Evolutionary conservation across 2,888 invertebrate genomes (phyloP), one percentile per base, ranked within the genome.

Genomic region (Neoascia interrupta): DNA sequence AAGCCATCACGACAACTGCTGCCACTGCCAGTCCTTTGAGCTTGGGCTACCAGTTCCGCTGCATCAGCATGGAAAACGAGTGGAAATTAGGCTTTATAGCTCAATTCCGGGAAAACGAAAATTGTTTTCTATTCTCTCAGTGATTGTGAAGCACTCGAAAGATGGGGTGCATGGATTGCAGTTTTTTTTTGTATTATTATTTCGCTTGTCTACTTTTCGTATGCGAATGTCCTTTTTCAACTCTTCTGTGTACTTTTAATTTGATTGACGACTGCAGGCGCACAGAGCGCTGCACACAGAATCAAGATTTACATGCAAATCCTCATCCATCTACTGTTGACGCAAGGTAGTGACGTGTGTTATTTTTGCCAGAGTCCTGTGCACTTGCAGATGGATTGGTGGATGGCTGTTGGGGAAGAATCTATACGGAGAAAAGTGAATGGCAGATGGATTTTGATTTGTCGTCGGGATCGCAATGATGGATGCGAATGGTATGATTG

Each of bases 81-180:
- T 54, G 53, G 58, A 76, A 64, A 76, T 72, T 76, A 72, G 64
- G 72, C 72, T 64, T 72, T 60, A 76, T 64, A 58, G 72, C 76
- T 76, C 76, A 76, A 76, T 76, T 64, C 76, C 72, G 45, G 64
- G 72, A 56, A 75, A 72, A 76, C 64, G 70, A 72, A 76, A 76
- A 72, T 76, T 76, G 76, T 76, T 76, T 76, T 76, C 76, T 76
- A 76, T 76, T 76, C 72, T 64, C 64, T 64, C 64, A 60, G 72
- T 64, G 76, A 76, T 76, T 64, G 76, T 60, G 76, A 72, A 72
- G 64, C 53, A 63, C 72, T 64, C 43, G 51, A 53, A 72, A 66
- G 47, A 53, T 36, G 56, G 34, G 43, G 31, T n/a, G 37, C 56
- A 41, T 56, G 37, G 53, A 70, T 58, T 64, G 16, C 19, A 23